Conservation (phyloP, 2,113 vertebrate species). For the Ceyx melanurus region DNA sequence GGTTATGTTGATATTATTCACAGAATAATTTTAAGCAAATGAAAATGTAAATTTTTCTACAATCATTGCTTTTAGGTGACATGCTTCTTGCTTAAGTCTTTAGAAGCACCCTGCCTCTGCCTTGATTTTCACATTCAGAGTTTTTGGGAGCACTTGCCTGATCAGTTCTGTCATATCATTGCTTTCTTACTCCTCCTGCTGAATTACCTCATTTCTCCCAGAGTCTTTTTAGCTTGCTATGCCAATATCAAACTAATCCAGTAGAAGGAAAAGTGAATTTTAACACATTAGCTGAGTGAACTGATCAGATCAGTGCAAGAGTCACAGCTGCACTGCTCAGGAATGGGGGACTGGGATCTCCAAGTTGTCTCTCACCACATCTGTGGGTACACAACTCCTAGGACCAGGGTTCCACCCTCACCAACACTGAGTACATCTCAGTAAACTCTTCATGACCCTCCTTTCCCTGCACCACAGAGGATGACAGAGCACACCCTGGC, state of each 20-base stretch:
- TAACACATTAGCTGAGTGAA: not conserved
- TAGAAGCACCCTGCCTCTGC: not conserved
- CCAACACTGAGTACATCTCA: not conserved
- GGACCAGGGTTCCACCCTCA: not conserved
- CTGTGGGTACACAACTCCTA: not conserved
- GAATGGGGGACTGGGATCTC: not conserved
- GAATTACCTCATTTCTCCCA: not conserved
- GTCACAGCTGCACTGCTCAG: not conserved
- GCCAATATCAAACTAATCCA: not conserved
- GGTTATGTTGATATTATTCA: not conserved
- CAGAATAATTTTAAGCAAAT: slow-evolving; percentile 12
- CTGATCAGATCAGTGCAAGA: not conserved
- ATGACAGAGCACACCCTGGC: not conserved
- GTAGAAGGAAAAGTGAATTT: not conserved
- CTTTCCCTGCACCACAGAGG: not conserved
- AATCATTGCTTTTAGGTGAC: not conserved
- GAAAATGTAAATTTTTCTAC: slow-evolving; percentile 26
- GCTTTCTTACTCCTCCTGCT: not conserved
- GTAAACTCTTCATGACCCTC: not conserved
- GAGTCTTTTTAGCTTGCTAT: not conserved
- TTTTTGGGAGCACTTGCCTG: not conserved
- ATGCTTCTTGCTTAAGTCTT: slow-evolving; percentile 1
- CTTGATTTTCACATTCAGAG: not conserved
- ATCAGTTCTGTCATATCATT: not conserved
- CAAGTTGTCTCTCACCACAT: fast-evolving